Percentiles rank a stretch among this genome's conserved stretches.
These are phyloP conservation scores for Cladopsammia gracilis DNA, from an alignment of 64 coral and sea anemone genomes.

Conservation along the genomic window DNA sequence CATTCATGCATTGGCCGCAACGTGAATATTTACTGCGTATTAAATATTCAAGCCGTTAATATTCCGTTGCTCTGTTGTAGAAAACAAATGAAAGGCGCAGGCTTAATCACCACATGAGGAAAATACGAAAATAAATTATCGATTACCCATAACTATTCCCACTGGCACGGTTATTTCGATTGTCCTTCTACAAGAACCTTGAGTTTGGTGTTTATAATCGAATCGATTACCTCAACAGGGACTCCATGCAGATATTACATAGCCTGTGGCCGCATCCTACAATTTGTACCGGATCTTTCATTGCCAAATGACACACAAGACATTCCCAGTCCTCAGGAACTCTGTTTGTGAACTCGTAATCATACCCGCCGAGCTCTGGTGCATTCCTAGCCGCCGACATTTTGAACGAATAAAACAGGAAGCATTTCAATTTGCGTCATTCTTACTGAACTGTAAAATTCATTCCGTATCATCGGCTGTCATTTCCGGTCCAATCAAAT, in stretches of 20 bases:
- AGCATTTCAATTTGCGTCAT: background rate
- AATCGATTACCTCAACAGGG: constrained; percentile 43
- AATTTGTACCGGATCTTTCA: constrained; percentile 79
- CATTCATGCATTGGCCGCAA: no score
- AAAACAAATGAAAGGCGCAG: no score
- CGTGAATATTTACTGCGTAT: no score
- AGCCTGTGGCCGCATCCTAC: constrained; percentile 80
- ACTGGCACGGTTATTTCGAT: background rate
- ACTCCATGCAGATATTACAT: constrained; percentile 82
- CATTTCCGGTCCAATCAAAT: background rate
- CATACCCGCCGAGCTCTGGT: constrained; percentile 43
- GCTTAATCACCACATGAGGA: no score
- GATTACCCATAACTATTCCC: no score
- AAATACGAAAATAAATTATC: no score
- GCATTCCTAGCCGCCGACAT: constrained; percentile 22
- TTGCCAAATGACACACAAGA: constrained; percentile 60
- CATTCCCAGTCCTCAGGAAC: constrained; percentile 78
- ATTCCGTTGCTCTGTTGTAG: no score
- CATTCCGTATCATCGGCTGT: background rate
- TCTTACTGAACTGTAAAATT: background rate
- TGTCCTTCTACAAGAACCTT: background rate
- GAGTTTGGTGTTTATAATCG: background rate
- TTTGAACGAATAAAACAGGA: background rate
- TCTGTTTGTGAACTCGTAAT: constrained; percentile 68
- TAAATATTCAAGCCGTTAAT: no score